Percentiles rank a stretch among this genome's conserved stretches.
Conservation (phyloP, 2,797 vertebrate genomes). For the Orientallactaga sibirica region DNA sequence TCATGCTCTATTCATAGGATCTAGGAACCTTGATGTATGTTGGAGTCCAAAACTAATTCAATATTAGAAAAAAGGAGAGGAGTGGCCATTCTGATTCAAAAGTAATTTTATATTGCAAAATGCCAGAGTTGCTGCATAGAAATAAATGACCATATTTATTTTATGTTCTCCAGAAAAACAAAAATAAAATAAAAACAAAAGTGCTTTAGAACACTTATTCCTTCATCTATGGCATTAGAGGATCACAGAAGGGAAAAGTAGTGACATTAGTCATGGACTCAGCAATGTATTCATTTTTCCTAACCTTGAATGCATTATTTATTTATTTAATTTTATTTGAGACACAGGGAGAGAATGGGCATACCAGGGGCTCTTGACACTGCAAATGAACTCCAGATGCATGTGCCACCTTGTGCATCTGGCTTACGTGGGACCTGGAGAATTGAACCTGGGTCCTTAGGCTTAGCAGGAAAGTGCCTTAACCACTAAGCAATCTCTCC, state of each 20-base stretch:
- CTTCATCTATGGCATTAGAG: background rate
- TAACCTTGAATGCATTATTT: background rate
- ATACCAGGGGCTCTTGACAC: too few relatives aligned
- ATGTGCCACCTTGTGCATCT: too few relatives aligned
- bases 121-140: constrained; percentile 24
- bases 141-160: constrained; percentile 2
- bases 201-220: background rate
- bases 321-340: too few relatives aligned
- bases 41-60: constrained; percentile 27
- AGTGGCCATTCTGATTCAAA: background rate
- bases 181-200: background rate
- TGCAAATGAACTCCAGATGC: too few relatives aligned
- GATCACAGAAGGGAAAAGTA: background rate
- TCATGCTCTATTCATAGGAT: background rate
- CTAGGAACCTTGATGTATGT: constrained; percentile 2
- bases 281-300: background rate
- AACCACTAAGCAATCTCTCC: too few relatives aligned
- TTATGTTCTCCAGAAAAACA: background rate
- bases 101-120: constrained; percentile 52
- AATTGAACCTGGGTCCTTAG: too few relatives aligned
- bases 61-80: constrained; percentile 1
- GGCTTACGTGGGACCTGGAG: too few relatives aligned
- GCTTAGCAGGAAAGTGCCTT: too few relatives aligned
- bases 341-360: too few relatives aligned
- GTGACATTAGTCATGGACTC: background rate